Evolutionary conservation across 1,140 invertebrate species (phyloP), one percentile per base, ranked within the genome.

Genomic region (Phenacoccus solenopsis): DNA sequence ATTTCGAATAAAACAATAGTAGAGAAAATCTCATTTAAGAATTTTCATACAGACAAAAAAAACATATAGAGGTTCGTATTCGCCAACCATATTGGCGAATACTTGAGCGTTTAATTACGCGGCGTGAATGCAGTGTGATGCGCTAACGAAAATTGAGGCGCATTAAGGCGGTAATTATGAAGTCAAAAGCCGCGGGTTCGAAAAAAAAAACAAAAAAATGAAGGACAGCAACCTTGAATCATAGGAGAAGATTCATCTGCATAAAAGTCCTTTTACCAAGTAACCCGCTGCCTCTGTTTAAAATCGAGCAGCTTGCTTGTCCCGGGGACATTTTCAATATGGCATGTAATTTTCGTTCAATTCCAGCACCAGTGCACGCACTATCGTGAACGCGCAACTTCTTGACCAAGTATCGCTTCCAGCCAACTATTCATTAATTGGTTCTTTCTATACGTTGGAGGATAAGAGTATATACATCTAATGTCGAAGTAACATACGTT

Each of bases 211-310:
- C n/a, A n/a, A n/a, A n/a, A n/a, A 49, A 49, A 49, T 49, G 38
- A 49, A 49, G 38, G 16, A 49, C 38, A 49, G 38, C 38, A 16
- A 49, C 5, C 38, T 16, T 16, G 38, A n/a, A 49, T 49, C 12
- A 24, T 64, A 64, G 21, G 25, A 24, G 59, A 64, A 64, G 59
- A 27, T 27, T 64, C 59, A 64, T 64, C 59, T 64, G 59, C 59
- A 64, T 64, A 64, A 64, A 64, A 64, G 59, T 64, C 59, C 59
- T 64, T 64, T 64, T 64, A 64, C 59, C 59, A 64, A 27, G 59
- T 64, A 64, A 64, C 59, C 59, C 59, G 59, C 59, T 64, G 59
- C 59, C 59, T 64, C 59, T 27, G 25, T 64, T 64, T 64, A 64
- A 64, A 25, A 64, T 64, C 59, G 59, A 64, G 59, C 59, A 64